Percentiles rank a stretch among this genome's conserved stretches.
Conservation (phyloP, 2,113 vertebrate species). For the Phalacrocorax brasilianus region DNA sequence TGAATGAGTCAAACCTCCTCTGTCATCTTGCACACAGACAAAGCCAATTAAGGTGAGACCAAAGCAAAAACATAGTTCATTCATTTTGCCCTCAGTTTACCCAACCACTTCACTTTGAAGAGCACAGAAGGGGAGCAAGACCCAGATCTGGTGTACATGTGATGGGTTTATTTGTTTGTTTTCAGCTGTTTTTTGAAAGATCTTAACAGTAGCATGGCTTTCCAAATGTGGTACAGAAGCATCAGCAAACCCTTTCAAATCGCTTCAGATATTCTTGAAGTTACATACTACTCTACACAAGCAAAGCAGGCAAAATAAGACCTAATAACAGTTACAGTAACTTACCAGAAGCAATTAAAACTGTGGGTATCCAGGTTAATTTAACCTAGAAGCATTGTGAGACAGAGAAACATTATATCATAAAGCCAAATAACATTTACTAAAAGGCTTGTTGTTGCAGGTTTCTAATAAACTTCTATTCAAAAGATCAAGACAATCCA, state of each 20-base stretch:
- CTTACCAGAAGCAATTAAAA: not conserved
- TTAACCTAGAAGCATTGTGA: not conserved
- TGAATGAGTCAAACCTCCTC: conserved; percentile 37
- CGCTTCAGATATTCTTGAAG: not conserved
- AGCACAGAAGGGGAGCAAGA: not conserved
- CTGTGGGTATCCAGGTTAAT: not conserved
- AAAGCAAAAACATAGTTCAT: conserved; percentile 8
- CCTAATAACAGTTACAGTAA: not conserved
- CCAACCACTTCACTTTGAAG: not conserved
- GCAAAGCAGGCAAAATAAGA: not conserved
- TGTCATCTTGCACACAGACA: conserved; percentile 35
- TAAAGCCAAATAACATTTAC: not conserved
- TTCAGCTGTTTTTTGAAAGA: not conserved
- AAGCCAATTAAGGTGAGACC: conserved; percentile 42
- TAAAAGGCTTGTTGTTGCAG: not conserved
- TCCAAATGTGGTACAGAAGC: not conserved
- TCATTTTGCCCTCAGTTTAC: not conserved
- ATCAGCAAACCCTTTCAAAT: not conserved
- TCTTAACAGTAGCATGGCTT: not conserved
- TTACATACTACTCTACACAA: not conserved
- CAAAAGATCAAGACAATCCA: not conserved
- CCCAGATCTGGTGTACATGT: not conserved
- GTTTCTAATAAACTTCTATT: not conserved
- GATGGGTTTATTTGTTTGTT: not conserved
- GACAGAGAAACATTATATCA: not conserved